Evolutionary conservation across 2,113 vertebrate genomes (phyloP), one percentile per base, ranked within the genome.

Genomic region (Salvelinus alpinus): DNA sequence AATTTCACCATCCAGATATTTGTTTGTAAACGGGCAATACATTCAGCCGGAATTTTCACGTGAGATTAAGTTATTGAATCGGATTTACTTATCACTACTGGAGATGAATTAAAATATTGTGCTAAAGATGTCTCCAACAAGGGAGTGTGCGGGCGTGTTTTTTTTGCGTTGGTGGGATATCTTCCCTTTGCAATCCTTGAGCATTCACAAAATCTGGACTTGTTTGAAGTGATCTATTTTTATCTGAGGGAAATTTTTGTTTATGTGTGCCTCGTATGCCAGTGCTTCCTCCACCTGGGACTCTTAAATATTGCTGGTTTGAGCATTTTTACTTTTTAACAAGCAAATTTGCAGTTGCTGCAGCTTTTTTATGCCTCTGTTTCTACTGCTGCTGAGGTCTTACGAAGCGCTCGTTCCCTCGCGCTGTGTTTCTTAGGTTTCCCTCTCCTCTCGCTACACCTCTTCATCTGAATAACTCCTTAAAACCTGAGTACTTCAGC

Each of bases 301-400:
- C 78, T 87, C 59, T 80, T 78, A 90, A 91, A 90, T 89, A 88
- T 78, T 89, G 91, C 90, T 92, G 88, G 72, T 89, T 91, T 22
- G n/a, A 88, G 92, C 93, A 89, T 73, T 92, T 92, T 89, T 72
- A 31, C 54, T 87, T 77, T 82, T 89, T 48, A 29, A 78, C 64
- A 25, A n/a, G 76, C 65, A 91, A 90, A 91, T 91, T 71, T 91
- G 91, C 91, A 86, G 80, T 5, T 69, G 48, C 68, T 69, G 87
- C 87, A 90, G 72, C 66, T 91, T 89, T 79, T 65, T 72, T 51
- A 80, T 82, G 72, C 65, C 47, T 76, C 72, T 78, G 73, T 82
- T 89, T 62, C 85, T 76, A 44, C 71, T 78, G 81, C 24, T 81
- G 80, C 70, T 31, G 18, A 31, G 66, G 66, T 27, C 31, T 68